Conservation (phyloP, 2,113 vertebrate species). For the Willisornis vidua region DNA sequence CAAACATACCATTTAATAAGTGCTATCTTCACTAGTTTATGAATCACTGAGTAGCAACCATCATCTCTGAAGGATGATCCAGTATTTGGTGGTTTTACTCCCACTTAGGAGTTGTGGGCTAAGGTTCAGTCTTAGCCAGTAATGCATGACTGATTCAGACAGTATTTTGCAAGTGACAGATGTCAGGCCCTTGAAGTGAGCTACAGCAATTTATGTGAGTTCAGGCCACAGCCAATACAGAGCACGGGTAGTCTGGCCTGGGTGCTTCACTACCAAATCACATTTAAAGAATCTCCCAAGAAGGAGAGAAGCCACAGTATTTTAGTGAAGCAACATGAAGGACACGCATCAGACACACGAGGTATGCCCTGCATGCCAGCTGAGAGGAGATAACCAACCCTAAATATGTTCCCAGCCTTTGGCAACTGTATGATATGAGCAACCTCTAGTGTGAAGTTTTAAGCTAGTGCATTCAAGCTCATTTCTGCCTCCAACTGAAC, state of each 20-base stretch:
- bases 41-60: background rate
- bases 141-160: background rate
- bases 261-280: background rate
- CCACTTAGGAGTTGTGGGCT: background rate
- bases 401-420: background rate
- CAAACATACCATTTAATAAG: background rate
- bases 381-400: background rate
- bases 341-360: rapidly evolving
- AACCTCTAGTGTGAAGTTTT: background rate
- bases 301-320: background rate
- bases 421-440: background rate
- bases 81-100: background rate
- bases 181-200: background rate
- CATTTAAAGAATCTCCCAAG: background rate
- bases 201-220: background rate
- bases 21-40: background rate
- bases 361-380: rapidly evolving
- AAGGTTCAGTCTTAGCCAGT: background rate
- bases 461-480: background rate
- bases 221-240: background rate
- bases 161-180: background rate
- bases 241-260: background rate
- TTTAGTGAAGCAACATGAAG: background rate
- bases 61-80: background rate
- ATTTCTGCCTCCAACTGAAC: background rate